Conservation (phyloP, 2,888 invertebrate species). For the Melieria picta region DNA sequence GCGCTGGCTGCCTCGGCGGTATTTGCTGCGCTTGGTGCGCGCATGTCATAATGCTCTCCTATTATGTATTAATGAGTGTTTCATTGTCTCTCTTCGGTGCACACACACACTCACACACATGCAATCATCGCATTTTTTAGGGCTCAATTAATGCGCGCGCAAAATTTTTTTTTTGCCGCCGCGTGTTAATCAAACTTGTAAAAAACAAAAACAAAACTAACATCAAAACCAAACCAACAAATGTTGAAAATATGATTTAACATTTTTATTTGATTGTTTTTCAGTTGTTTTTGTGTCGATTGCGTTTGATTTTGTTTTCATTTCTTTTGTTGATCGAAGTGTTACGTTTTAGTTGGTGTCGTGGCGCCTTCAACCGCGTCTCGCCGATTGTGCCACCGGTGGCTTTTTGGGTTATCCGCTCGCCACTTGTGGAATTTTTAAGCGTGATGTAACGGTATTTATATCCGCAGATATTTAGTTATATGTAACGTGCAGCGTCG, state of each 20-base stretch:
- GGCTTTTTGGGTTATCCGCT: not conserved
- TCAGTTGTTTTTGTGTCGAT: no score
- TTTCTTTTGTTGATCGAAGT: not conserved
- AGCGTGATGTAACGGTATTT: slow-evolving; percentile 7
- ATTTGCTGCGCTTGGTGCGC: not conserved
- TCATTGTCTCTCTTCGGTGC: not conserved
- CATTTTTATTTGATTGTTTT: not conserved
- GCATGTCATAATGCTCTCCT: slow-evolving; percentile 1
- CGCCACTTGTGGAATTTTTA: not conserved
- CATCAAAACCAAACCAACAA: not conserved
- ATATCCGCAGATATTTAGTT: not conserved
- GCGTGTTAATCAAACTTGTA: not conserved
- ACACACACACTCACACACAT: slow-evolving; percentile 14
- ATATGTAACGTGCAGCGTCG: no score
- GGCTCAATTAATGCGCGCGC: not conserved
- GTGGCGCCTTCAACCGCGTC: no score
- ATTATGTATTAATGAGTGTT: not conserved
- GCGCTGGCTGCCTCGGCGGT: not conserved
- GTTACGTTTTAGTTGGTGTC: not conserved
- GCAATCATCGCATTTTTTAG: not conserved
- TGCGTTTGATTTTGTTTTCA: no score
- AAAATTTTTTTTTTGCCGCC: not conserved
- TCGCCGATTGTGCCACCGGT: not conserved
- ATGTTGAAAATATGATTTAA: not conserved
- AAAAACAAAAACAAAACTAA: no score